These are phyloP conservation scores for Entomobrya multifasciata DNA, from an alignment of 2,888 invertebrate species.

Conservation along the genomic window DNA sequence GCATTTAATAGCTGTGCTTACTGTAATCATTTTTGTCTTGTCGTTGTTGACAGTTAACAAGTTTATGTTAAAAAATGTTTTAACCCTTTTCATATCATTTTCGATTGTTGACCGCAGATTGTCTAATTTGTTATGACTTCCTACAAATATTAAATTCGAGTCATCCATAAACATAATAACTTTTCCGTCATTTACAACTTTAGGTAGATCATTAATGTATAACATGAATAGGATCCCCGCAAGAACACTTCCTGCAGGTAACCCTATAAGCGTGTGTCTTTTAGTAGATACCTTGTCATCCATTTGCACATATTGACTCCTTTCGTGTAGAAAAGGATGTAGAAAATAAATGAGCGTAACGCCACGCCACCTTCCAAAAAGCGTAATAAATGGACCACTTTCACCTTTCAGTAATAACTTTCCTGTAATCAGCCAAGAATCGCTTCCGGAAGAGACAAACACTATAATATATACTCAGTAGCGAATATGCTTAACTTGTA, in stretches of 20 bases:
- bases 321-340: constrained; percentile 17
- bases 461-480: too few relatives aligned
- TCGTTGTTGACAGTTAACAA: not conserved
- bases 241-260: constrained; percentile 17
- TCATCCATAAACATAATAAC: not conserved
- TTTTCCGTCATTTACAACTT: not conserved
- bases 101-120: not conserved
- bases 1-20: not conserved
- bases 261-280: constrained; percentile 2
- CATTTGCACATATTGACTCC: constrained; percentile 54
- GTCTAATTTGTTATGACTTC: not conserved
- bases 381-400: too few relatives aligned
- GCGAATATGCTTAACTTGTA: too few relatives aligned
- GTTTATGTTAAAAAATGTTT: not conserved
- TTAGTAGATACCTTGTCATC: not conserved
- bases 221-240: not conserved
- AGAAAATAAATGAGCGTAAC: too few relatives aligned
- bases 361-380: too few relatives aligned
- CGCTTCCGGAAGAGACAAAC: too few relatives aligned
- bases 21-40: constrained; percentile 42
- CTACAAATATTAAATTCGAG: constrained; percentile 30
- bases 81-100: constrained; percentile 11
- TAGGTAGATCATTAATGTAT: not conserved
- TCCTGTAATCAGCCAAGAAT: too few relatives aligned
- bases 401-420: too few relatives aligned